Evolutionary conservation across 2,113 vertebrate species (phyloP), one percentile per base, ranked within the genome.

Genomic region (Salvelinus alpinus): DNA sequence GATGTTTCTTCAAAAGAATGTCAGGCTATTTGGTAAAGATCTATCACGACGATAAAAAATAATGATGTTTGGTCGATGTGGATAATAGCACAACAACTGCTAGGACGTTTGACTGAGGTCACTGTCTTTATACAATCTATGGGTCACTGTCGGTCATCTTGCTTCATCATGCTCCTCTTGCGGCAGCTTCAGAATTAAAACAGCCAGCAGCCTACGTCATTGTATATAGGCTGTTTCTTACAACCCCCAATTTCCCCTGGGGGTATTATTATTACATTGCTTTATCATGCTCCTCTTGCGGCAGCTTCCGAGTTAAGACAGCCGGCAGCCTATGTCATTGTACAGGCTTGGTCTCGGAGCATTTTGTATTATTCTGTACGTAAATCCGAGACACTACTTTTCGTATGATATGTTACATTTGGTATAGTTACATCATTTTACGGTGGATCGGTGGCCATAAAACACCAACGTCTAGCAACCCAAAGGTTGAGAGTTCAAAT

Each of bases 171-270:
- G 38, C 68, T 48, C n/a, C 68, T 29, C 71, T 29, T 73, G 68
- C 25, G 57, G 78, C 68, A 77, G 82, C 80, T 87, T 87, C 78
- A 74, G 76, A 82, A 68, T 82, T 76, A 82, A 54, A 16, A 86
- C 75, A 80, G 78, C 82, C 82, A 78, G 76, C 59, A 44, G 51
- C 57, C 67, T 72, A 84, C 85, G 85, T 87, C 80, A 84, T 62
- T 24, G n/a, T 70, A 44, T 67, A 12, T 8, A 14, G 27, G 24
- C 27, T 68, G 44, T 70, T 22, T 7, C 59, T 2, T 62, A 22
- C 59, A 62, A 2, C 59, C 59, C 59, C 59, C 48, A 51, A 51
- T 54, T 18, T 54, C 16, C 16, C 51, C 51, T 54, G 4, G 4
- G 14, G 51, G 51, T 18, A 54, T 18, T 18, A 54, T 18, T 54